Percentiles rank a stretch among this genome's conserved stretches.
phyloP scores from a whole-genome alignment of 2,797 vertebrate genomes.

The Ctenochaetus hawaiiensis region DNA sequence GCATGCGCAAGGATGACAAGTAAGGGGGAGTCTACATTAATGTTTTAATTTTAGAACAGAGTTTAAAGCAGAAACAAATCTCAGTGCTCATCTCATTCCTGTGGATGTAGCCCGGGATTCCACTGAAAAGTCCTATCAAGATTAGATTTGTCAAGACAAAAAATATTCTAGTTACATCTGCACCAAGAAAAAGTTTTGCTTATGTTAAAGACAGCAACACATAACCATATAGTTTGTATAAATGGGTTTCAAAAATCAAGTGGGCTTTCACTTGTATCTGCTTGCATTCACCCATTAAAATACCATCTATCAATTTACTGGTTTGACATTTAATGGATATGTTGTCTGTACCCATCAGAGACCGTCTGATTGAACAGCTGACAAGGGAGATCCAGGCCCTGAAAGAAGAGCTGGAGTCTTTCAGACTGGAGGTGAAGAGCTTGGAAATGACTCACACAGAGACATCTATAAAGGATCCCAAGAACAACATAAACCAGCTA shows the following conservation, averaged over 20 bases:
- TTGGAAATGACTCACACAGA: not conserved
- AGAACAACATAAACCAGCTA: not conserved
- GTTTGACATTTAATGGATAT: not conserved
- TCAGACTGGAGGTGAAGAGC: conserved; percentile 90
- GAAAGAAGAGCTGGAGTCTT: conserved; percentile 92
- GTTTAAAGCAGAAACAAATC: too few species aligned
- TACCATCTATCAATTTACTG: not conserved
- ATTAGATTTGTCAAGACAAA: too few species aligned
- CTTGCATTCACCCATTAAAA: too few species aligned
- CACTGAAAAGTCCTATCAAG: too few species aligned
- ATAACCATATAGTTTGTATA: too few species aligned
- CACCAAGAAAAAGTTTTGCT: too few species aligned
- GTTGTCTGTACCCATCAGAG: conserved; percentile 81
- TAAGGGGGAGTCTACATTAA: conserved; percentile 69
- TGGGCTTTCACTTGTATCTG: not conserved
- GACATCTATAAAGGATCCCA: not conserved
- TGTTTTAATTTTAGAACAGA: too few species aligned
- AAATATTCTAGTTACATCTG: too few species aligned
- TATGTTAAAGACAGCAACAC: too few species aligned
- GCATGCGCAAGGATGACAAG: conserved; percentile 96
- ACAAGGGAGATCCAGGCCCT: conserved; percentile 90
- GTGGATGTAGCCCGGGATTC: too few species aligned
- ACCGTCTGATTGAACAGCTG: conserved; percentile 92
- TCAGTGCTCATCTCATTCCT: too few species aligned
- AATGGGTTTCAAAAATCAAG: too few species aligned